These are phyloP conservation scores for Prionailurus viverrinus DNA, from an alignment of 2,113 vertebrate species.

Conservation along the genomic window DNA sequence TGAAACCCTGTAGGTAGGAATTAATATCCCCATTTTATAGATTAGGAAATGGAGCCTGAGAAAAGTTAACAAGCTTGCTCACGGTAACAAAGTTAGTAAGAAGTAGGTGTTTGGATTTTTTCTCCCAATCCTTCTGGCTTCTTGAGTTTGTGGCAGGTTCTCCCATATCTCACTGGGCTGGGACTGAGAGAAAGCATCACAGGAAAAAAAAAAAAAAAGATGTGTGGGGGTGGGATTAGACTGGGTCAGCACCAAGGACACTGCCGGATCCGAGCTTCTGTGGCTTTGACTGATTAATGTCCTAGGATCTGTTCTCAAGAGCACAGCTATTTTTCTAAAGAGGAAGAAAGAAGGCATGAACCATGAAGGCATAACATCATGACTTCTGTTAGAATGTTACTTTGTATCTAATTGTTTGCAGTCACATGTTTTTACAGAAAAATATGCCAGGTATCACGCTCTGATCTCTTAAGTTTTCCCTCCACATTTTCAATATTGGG, in stretches of 20 bases:
- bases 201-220: neutral
- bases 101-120: neutral
- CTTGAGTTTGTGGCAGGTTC: too few species aligned
- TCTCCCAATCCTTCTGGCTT: neutral
- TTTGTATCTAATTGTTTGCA: neutral
- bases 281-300: neutral
- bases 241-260: neutral
- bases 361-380: neutral
- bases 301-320: neutral
- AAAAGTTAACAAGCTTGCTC: neutral
- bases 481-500: rapidly evolving
- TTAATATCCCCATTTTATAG: neutral
- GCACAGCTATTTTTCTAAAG: neutral
- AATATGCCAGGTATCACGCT: neutral
- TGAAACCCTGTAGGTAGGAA: neutral
- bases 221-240: rapidly evolving
- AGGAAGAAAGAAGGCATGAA: neutral
- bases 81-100: neutral
- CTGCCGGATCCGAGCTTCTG: too few species aligned
- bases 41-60: neutral
- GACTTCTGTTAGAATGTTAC: neutral
- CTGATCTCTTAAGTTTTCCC: neutral
- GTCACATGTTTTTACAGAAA: neutral
- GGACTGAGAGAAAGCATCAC: rapidly evolving
- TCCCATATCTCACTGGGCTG: rapidly evolving